Evolutionary conservation across 2,113 vertebrate genomes (phyloP).

Genomic region (Ovibos moschatus): DNA sequence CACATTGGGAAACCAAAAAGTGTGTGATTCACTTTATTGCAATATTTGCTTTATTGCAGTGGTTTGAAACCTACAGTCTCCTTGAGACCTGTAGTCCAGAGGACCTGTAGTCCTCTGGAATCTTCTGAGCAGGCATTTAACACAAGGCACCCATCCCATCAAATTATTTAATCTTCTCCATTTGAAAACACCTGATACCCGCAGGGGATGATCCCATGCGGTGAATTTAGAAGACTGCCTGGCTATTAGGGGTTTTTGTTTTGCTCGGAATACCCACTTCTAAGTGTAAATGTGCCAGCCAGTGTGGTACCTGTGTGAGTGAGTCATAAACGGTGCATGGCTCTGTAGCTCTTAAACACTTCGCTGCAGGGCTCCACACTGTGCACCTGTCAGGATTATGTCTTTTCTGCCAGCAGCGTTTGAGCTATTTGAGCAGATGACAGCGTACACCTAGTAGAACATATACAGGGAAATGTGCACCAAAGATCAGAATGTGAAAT

Average conservation of each 20-base stretch:
- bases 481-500: not conserved
- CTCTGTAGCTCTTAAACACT: not conserved
- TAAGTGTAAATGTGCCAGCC: not conserved
- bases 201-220: not conserved
- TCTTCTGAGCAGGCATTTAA: not conserved
- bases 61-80: not conserved
- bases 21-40: not conserved
- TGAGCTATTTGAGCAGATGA: constrained; percentile 5
- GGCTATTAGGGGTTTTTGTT: not conserved
- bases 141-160: not conserved
- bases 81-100: no score
- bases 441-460: not conserved
- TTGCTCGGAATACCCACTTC: not conserved
- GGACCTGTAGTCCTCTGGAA: no score
- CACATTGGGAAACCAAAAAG: not conserved
- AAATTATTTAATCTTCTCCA: not conserved
- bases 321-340: not conserved
- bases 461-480: not conserved
- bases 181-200: not conserved
- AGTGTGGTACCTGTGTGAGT: accelerated
- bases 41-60: not conserved
- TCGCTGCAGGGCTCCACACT: not conserved
- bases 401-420: not conserved
- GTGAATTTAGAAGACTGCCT: not conserved
- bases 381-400: not conserved